These are phyloP conservation scores for Xanthia togata DNA, from an alignment of 2,888 invertebrate genomes.

Conservation along the genomic window DNA sequence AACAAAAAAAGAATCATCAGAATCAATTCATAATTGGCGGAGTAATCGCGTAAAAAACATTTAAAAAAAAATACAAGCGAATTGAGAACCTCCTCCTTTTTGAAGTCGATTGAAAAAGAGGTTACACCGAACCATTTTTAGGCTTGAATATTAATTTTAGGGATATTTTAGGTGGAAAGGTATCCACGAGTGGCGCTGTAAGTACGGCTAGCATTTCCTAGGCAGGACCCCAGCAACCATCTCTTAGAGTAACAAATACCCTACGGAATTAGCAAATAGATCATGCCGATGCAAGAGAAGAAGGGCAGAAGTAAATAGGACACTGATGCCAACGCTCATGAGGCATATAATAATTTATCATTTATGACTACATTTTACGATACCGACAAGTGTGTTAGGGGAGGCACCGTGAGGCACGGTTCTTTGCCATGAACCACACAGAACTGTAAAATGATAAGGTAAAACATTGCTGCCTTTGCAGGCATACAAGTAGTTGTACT, in stretches of 20 bases:
- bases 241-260: too few species aligned
- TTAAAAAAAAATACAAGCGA: too few species aligned
- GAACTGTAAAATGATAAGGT: constrained; percentile 21
- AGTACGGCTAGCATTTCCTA: neutral
- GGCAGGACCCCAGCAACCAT: too few species aligned
- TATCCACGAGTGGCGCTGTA: neutral
- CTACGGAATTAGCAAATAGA: too few species aligned
- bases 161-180: neutral
- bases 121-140: neutral
- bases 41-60: too few species aligned
- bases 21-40: too few species aligned
- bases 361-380: constrained; percentile 18
- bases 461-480: constrained; percentile 20
- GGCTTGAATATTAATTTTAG: neutral
- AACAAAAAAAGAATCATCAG: too few species aligned
- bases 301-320: neutral
- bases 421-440: neutral
- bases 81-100: too few species aligned
- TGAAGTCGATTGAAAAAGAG: too few species aligned
- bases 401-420: neutral
- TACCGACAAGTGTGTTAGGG: neutral
- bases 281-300: neutral
- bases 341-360: neutral
- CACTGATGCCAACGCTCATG: neutral
- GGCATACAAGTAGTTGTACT: constrained; percentile 7